Evolutionary conservation across 2,888 invertebrate genomes (phyloP), one percentile per base, ranked within the genome.

Genomic region (Caenorhabditis afra): DNA sequence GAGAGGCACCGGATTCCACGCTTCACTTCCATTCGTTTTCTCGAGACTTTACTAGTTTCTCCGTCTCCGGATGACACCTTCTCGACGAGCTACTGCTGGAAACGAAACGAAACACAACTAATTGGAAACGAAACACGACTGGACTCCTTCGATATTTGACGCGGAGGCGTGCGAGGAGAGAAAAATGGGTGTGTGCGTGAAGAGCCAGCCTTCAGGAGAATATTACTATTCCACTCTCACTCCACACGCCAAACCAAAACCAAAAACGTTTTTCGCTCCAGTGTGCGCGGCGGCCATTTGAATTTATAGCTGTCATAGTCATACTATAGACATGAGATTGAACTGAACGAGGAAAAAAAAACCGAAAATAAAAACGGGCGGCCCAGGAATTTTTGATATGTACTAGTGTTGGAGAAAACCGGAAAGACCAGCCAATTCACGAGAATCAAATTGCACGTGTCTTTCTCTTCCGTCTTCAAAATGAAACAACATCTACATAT

Each of bases 91-190:
- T n/a, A n/a, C n/a, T 57, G 35, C n/a, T 16, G 35, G n/a, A 22
- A 49, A 23, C 29, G 62, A 71, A 71, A n/a, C n/a, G n/a, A n/a
- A n/a, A 71, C 62, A 70, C 29, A n/a, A 57, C 62, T 71, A 71
- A 71, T 71, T 71, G 62, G 62, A 71, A 71, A 71, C 62, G 62
- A 71, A 71, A 71, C 62, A 70, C 29, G 29, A 7, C 29, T 7
- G 29, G 29, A 29, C 14, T 29, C 52, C 23, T 35, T 29, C 22
- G 61, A 70, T 55, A 70, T 47, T 61, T 70, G 53, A 62, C 61
- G 39, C 61, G 45, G 8, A 3, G 39, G 23, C 39, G 41, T 22
- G 44, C n/a, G 22, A 57, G 23, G 14, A 37, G 53, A 29, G 37
- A 58, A 22, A 50, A 64, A n/a, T 37, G 18, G 39, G 49, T 18